Conservation (phyloP, 2,888 invertebrate species). For the Drosophila peninsularis region DNA sequence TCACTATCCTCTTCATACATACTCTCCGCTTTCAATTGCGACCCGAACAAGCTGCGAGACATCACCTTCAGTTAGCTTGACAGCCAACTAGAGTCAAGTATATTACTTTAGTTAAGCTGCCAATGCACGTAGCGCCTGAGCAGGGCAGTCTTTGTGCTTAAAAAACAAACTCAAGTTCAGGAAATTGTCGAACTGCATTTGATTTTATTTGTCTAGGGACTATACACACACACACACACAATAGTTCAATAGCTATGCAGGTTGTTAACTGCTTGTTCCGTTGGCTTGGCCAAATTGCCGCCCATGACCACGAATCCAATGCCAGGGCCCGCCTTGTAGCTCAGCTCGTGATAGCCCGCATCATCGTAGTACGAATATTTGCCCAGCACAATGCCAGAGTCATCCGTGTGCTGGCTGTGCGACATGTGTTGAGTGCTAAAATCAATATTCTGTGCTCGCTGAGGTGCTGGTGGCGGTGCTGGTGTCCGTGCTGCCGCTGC, state of each 20-base stretch:
- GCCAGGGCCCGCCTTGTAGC: constrained; percentile 90
- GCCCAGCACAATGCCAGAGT: constrained; percentile 84
- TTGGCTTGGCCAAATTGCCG: constrained; percentile 79
- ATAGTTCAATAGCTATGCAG: constrained; percentile 23
- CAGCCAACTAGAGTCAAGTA: neutral
- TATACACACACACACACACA: neutral
- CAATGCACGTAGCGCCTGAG: constrained; percentile 14
- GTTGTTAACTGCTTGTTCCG: constrained; percentile 15
- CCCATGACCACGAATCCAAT: constrained; percentile 87
- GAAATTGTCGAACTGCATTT: constrained; percentile 13
- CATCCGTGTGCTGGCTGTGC: constrained; percentile 81
- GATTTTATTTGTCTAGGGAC: constrained; percentile 16
- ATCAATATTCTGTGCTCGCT: constrained; percentile 69
- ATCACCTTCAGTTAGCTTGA: neutral
- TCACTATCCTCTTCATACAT: neutral
- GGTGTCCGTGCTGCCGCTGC: constrained; percentile 15
- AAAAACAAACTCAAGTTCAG: constrained; percentile 13
- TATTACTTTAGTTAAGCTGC: constrained; percentile 12
- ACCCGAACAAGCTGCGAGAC: neutral
- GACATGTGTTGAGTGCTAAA: constrained; percentile 77
- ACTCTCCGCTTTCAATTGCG: too few relatives aligned
- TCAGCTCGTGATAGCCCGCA: constrained; percentile 89
- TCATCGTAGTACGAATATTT: constrained; percentile 89
- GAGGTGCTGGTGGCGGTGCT: neutral
- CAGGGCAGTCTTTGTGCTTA: neutral